Evolutionary conservation across 2,113 vertebrate species (phyloP).

Genomic region (Dendropsophus ebraccatus): DNA sequence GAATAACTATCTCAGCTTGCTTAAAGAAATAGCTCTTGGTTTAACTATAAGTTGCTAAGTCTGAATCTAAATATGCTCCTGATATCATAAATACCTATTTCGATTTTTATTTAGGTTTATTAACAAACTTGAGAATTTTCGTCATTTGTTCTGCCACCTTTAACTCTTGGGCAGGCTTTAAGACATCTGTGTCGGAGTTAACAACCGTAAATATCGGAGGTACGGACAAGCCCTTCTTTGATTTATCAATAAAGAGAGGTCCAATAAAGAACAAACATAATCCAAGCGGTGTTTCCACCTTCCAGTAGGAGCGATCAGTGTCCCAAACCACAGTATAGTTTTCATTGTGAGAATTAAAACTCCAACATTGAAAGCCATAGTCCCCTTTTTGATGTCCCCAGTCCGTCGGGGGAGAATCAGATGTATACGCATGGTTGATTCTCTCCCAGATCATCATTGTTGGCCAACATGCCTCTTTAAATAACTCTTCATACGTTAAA

Average conservation of each 20-base stretch:
- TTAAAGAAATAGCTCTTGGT: too few relatives aligned
- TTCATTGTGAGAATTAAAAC: not conserved
- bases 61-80: too few relatives aligned
- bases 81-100: too few relatives aligned
- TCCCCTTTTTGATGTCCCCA: conserved; percentile 17
- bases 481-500: not conserved
- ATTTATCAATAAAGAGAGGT: conserved; percentile 8
- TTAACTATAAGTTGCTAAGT: too few relatives aligned
- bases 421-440: conserved; percentile 26
- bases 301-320: not conserved
- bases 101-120: too few relatives aligned
- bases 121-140: not conserved
- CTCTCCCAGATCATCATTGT: conserved; percentile 24
- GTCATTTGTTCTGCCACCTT: not conserved
- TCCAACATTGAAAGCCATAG: conserved; percentile 1
- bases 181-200: not conserved
- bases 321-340: not conserved
- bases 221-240: not conserved
- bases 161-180: not conserved
- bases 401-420: not conserved
- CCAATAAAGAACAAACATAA: not conserved
- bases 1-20: too few relatives aligned
- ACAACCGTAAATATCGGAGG: not conserved
- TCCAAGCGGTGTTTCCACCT: not conserved
- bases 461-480: conserved; percentile 13